Evolutionary conservation across 23 tunicate species (phyloP), one percentile per base, ranked within the genome.

Genomic region (Clavelina lepadiformis): DNA sequence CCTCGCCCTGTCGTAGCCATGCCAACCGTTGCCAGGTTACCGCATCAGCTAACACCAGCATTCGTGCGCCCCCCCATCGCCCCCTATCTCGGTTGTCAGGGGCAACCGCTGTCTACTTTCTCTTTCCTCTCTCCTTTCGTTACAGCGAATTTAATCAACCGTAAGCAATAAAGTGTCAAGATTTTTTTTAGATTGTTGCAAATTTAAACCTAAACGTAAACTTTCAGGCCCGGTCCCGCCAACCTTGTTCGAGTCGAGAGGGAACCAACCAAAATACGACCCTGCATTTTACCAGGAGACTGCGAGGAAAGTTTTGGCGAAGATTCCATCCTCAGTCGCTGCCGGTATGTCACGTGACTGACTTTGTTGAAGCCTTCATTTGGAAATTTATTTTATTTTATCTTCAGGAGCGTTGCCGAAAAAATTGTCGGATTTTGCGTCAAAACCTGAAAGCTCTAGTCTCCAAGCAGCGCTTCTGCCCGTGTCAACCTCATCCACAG

Each of bases 241-340:
- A 7, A 5, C 31, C 36, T 23, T 58, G 36, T 26, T 58, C 7
- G 65, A 58, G 25, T 30, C 35, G 6, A 23, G 65, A 58, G 36
- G 7, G 3, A 11, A n/a, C n/a, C n/a, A n/a, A n/a, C 24, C 79
- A 25, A 27, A 30, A 30, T 72, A 35, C 28, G 69, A 47, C 35
- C 46, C 72, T 20, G 20, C 64, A 20, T n/a, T 28, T 31, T 76
- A 60, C 18, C 77, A 76, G 5, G 81, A 83, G 54, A 82, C 93
- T 0, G 76, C 82, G 0, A 68, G 72, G 41, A 75, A 74, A 62
- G 67, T 83, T 11, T 65, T 76, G 67, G 72, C 83, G n/a, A 34
- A 64, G 7, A 67, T 66, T 19, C 74, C 71, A 32, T 24, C 74
- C 2, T 29, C 82, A 30, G 56, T 36, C 8, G 82, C 73, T 23